phyloP scores from a whole-genome alignment of 2,113 vertebrate genomes.

The Gulo gulo region DNA sequence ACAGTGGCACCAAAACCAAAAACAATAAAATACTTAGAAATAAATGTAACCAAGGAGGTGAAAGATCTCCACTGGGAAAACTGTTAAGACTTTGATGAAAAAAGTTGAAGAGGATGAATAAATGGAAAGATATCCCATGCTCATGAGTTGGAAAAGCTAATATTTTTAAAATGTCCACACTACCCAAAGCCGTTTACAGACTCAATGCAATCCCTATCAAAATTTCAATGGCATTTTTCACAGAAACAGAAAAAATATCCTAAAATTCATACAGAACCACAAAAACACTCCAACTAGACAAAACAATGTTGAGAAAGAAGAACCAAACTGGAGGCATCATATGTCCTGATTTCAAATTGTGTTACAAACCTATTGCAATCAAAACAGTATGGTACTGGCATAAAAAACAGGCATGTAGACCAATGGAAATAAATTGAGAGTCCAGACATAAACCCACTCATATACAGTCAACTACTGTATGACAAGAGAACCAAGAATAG shows the following conservation, averaged over 20 bases:
- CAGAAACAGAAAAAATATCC: neutral
- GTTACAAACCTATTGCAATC: neutral
- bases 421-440: neutral
- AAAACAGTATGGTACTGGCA: neutral
- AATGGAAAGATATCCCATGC: neutral
- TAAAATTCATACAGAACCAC: neutral
- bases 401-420: neutral
- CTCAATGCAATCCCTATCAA: neutral
- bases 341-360: neutral
- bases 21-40: neutral
- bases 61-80: neutral
- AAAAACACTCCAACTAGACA: neutral
- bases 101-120: neutral
- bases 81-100: neutral
- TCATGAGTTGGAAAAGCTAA: neutral
- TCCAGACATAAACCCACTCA: neutral
- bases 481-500: neutral
- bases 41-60: neutral
- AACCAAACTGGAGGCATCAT: neutral
- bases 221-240: neutral
- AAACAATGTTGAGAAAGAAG: neutral
- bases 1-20: neutral
- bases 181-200: neutral
- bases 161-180: neutral
- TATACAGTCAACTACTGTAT: neutral